Evolutionary conservation across 2,888 invertebrate genomes (phyloP), one percentile per base, ranked within the genome.

Genomic region (Stegana nigrithorax): DNA sequence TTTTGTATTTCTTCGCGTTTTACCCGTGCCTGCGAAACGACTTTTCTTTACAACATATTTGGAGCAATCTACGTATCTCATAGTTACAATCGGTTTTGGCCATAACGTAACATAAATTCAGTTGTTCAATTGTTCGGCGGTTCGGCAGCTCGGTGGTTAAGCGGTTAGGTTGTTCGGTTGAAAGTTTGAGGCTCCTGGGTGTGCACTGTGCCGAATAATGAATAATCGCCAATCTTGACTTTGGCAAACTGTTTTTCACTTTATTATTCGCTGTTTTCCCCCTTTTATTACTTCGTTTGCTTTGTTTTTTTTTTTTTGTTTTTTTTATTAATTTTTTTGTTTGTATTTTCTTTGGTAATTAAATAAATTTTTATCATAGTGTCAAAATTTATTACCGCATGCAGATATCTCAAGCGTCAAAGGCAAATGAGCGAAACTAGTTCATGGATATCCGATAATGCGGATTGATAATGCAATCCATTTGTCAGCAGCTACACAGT

Each of bases 371-470:
- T n/a, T n/a, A n/a, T n/a, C n/a, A n/a, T n/a, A 55, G 2, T 21
- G 36, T 12, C 32, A 55, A 21, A 55, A 55, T 55, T 55, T 55
- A 55, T 55, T 55, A 32, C 21, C 21, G 27, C 32, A 12, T n/a
- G n/a, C 14, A 55, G 32, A 36, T 55, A 36, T 21, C 53, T 32
- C 12, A 55, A 19, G 21, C 4, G 4, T 26, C 10, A 21, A 12
- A 21, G 36, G 6, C 10, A 50, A 50, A 23, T 23, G 2, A 17
- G 21, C 17, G 19, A 55, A 55, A 55, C 53, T 23, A 55, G 53
- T 27, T 32, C 53, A 55, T 55, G 53, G 53, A 26, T 55, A 36
- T 1, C 23, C 23, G 23, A 7, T 10, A 12, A 25, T 26, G 26
- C n/a, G 26, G 14, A 39, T 39, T 39, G 39, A 39, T 39, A 39